Conservation (phyloP, 30 jellyfish, hydroid and myxozoan species). For the Cassiopea xamachana region DNA sequence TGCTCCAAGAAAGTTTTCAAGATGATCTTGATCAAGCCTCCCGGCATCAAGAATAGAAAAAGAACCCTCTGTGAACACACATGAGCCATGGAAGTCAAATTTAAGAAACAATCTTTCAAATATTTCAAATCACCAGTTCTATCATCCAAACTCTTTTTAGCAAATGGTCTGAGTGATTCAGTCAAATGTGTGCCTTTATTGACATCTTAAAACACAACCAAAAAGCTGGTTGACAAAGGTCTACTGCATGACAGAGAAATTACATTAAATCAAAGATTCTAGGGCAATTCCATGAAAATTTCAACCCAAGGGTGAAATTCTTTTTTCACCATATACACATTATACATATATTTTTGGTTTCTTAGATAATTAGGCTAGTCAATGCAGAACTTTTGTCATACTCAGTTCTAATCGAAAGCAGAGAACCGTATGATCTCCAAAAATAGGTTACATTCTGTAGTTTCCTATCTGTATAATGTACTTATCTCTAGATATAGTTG, state of each 20-base stretch:
- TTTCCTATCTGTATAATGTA: too few relatives aligned
- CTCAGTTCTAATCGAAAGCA: too few relatives aligned
- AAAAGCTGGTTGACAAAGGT: background rate
- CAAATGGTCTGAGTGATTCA: constrained; percentile 17
- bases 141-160: background rate
- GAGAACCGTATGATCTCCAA: too few relatives aligned
- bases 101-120: constrained; percentile 34
- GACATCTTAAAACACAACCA: constrained; percentile 11
- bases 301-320: too few relatives aligned
- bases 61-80: background rate
- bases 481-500: too few relatives aligned
- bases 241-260: background rate
- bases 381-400: too few relatives aligned
- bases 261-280: too few relatives aligned
- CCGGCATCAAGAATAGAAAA: constrained; percentile 23
- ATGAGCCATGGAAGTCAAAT: background rate
- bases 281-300: too few relatives aligned
- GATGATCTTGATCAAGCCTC: constrained; percentile 53
- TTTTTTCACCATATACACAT: too few relatives aligned
- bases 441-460: too few relatives aligned
- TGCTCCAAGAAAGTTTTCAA: constrained; percentile 47
- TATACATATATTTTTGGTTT: too few relatives aligned
- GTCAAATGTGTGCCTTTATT: background rate
- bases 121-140: constrained; percentile 3
- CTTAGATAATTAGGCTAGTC: too few relatives aligned